Evolutionary conservation across 2,797 vertebrate species (phyloP).

Genomic region (Parauchenoglanis ngamensis): DNA sequence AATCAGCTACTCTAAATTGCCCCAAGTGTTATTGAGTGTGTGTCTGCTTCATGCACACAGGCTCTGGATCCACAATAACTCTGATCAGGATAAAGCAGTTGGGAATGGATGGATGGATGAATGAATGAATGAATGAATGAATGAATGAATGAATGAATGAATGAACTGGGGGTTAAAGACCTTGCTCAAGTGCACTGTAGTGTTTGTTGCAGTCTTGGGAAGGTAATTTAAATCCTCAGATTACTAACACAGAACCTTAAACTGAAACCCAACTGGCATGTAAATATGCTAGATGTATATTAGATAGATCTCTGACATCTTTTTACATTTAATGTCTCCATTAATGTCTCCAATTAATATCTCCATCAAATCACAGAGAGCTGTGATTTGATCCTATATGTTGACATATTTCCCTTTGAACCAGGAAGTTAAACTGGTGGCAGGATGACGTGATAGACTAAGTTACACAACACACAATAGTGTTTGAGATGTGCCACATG

Average conservation of each 20-base stretch:
- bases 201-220: not conserved
- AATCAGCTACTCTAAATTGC: too few species aligned
- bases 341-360: too few species aligned
- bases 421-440: not conserved
- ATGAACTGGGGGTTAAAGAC: not conserved
- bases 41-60: not conserved
- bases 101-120: too few species aligned
- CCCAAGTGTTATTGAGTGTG: not conserved
- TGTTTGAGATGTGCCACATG: not conserved
- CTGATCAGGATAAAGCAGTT: not conserved
- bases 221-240: not conserved
- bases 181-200: not conserved
- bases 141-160: too few species aligned
- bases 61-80: not conserved
- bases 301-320: too few species aligned
- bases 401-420: not conserved
- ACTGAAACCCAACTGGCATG: too few species aligned
- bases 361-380: not conserved
- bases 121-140: not conserved
- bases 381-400: not conserved
- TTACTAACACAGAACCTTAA: not conserved
- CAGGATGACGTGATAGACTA: not conserved
- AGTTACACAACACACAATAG: not conserved
- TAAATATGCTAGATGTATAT: too few species aligned
- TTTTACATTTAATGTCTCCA: too few species aligned